Evolutionary conservation across 2,888 invertebrate genomes (phyloP), one percentile per base, ranked within the genome.

Genomic region (Andrena flavipes): DNA sequence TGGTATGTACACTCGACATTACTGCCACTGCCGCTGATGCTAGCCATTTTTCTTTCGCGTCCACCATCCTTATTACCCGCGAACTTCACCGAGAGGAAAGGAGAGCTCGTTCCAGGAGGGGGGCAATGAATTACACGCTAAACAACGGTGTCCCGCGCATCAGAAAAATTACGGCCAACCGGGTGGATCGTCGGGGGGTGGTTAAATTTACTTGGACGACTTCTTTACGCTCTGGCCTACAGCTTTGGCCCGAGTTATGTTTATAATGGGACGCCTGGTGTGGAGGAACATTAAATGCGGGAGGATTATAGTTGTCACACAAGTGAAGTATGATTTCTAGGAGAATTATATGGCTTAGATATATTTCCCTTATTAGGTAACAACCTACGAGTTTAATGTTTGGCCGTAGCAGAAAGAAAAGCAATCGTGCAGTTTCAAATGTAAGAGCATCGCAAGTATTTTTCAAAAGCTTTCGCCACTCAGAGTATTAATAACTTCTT

Each of bases 51-150:
- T 88, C 86, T 73, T 67, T 60, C 70, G 67, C 69, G 74, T 71
- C 72, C 59, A 82, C 78, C 65, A 80, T 87, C 85, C 87, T 88
- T 88, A 87, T 87, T 76, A 88, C 68, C 70, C 35, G 75, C 75
- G 74, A 79, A 75, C 54, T 76, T 59, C 35, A 42, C 33, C 48
- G 56, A 60, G 62, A 56, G 73, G 23, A 65, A 56, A 26, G 48
- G 49, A 23, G 29, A 62, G 20, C 10, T 49, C 8, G 69, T 48
- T 69, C 4, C 59, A 42, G 16, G 42, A 13, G 42, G 26, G 8
- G n/a, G 70, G 70, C 63, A 49, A 80, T 80, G 78, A 71, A 80
- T 80, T 77, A 70, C 64, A 35, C 42, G 49, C 29, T 62, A 65
- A 64, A 64, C 54, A 49, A 56, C 48, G 33, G 33, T 62, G 29